Evolutionary conservation across 2,797 vertebrate species (phyloP), one percentile per base, ranked within the genome.

Genomic region (Ptychadena robeensis): DNA sequence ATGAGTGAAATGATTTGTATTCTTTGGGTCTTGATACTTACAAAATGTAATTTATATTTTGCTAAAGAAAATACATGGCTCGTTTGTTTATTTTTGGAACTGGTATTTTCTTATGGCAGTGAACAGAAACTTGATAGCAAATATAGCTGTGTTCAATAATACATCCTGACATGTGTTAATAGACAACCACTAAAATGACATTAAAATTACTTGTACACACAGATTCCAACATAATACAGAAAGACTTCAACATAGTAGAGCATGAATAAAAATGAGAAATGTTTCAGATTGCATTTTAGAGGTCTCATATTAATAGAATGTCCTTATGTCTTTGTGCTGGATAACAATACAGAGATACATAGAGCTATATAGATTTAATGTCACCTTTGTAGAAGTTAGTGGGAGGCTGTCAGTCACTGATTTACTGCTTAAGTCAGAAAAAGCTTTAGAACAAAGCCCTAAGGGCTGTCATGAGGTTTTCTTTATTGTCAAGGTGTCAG

Each of bases 401-500:
- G 87, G 83, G 85, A 89, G 87, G 38, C 75, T 90, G 89, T 90
- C 89, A 88, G 87, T 90, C 88, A 88, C 80, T 90, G 90, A 92
- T 91, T 91, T 92, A 92, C 86, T 90, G 87, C 85, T 88, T 87
- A 90, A 86, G 81, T 80, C 83, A 73, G 81, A 73, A 90, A 88
- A 89, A 81, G 83, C 65, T 91, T 90, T 89, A 87, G 85, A 91
- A 88, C 73, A 90, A 88, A 78, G 83, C 72, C 85, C 28, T 0
- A 30, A 89, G 86, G 85, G 90, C 48, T 81, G 48, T 88, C 82
- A 86, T 81, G 87, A 87, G 76, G 88, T 87, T 87, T 87, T 89
- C 86, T 90, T 91, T 92, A 88, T 90, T 91, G 88, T 91, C 75
- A 89, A 80, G 81, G 81, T 92, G 87, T 91, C 86, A 90, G 77